Percentiles rank a stretch among this genome's conserved stretches.
Conservation (phyloP, 2,888 invertebrate species). For the Scaptomyza caliginosa region DNA sequence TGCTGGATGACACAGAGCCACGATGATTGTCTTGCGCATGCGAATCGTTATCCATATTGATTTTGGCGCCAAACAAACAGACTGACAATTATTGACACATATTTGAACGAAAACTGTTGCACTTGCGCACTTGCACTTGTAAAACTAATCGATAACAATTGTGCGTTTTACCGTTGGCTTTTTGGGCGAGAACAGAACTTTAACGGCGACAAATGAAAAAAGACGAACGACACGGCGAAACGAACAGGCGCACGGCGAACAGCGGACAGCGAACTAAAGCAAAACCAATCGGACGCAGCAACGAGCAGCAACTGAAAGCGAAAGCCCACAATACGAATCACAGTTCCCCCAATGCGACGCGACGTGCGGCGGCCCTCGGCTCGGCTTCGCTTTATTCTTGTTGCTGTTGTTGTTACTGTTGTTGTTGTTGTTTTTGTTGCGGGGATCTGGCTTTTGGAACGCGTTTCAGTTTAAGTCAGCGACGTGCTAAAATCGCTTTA, state of each 20-base stretch:
- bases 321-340: constrained; percentile 70
- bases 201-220: background rate
- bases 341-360: constrained; percentile 48
- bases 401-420: background rate
- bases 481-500: constrained; percentile 72
- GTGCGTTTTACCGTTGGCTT: constrained; percentile 52
- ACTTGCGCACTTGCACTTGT: constrained; percentile 8
- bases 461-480: constrained; percentile 58
- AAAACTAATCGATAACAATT: constrained; percentile 29
- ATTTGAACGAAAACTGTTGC: constrained; percentile 2
- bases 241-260: constrained; percentile 30
- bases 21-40: constrained; percentile 73
- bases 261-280: constrained; percentile 43
- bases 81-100: constrained; percentile 25
- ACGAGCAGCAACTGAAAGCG: constrained; percentile 82
- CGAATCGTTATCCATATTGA: constrained; percentile 55
- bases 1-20: constrained; percentile 82
- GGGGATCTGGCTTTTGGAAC: constrained; percentile 59
- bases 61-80: background rate
- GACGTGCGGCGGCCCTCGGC: constrained; percentile 48
- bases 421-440: constrained; percentile 3
- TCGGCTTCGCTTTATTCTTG: constrained; percentile 28
- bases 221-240: constrained; percentile 1
- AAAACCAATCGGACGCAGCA: constrained; percentile 81
- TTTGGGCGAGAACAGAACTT: constrained; percentile 13